Evolutionary conservation across 2,797 vertebrate species (phyloP).

Genomic region (Bovichtus variegatus): DNA sequence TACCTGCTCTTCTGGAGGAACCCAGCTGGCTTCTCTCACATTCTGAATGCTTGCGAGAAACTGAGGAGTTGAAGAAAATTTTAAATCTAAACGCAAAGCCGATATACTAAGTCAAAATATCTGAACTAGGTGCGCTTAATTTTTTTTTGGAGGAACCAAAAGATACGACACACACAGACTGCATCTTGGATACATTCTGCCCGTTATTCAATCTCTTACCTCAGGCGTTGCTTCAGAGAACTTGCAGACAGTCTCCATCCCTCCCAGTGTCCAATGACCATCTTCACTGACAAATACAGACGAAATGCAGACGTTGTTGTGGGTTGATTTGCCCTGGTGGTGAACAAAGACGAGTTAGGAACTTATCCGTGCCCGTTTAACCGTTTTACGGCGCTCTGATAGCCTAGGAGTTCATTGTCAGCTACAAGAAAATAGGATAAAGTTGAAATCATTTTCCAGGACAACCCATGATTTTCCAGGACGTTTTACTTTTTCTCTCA

Average conservation of each 20-base stretch:
- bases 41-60: conserved; percentile 90
- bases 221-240: conserved; percentile 93
- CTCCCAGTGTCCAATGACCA: conserved; percentile 97
- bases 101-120: background rate
- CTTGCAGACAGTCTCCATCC: conserved; percentile 97
- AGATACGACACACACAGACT: background rate
- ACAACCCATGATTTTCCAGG: too few relatives aligned
- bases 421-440: too few relatives aligned
- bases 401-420: too few relatives aligned
- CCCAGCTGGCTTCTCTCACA: conserved; percentile 86
- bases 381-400: too few relatives aligned
- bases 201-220: conserved; percentile 74
- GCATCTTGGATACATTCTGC: background rate
- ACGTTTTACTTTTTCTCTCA: too few relatives aligned
- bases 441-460: background rate
- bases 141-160: background rate
- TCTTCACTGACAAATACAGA: conserved; percentile 97
- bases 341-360: conserved; percentile 23
- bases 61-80: conserved; percentile 71
- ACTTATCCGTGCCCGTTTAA: background rate
- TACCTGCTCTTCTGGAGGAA: conserved; percentile 94
- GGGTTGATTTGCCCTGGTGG: conserved; percentile 92
- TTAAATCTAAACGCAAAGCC: conserved; percentile 11
- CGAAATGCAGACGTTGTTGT: conserved; percentile 95
- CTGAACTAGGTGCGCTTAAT: background rate